Conservation (phyloP, 2,797 vertebrate species). For the Lagodon rhomboides region DNA sequence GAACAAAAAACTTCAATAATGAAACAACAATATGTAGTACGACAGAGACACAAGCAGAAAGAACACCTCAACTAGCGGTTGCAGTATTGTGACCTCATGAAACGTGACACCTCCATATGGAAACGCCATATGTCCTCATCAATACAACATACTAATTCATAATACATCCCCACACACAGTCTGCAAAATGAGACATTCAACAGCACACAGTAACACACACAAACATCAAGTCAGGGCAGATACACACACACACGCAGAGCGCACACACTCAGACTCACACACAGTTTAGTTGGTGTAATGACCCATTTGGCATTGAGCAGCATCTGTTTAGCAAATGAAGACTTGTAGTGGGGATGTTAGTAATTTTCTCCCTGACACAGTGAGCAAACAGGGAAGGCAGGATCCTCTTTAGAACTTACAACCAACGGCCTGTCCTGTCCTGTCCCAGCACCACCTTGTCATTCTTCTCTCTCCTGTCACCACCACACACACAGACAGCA, state of each 20-base stretch:
- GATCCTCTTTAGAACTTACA: constrained; percentile 62
- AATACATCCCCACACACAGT: constrained; percentile 72
- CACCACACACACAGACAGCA: background rate
- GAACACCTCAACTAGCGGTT: constrained; percentile 13
- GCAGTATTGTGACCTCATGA: constrained; percentile 59
- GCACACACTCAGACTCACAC: constrained; percentile 33
- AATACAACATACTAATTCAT: constrained; percentile 80
- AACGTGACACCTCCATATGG: constrained; percentile 76
- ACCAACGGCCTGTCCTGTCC: constrained; percentile 56
- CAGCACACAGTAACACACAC: constrained; percentile 12
- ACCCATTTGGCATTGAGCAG: constrained; percentile 82
- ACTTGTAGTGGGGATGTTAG: constrained; percentile 61
- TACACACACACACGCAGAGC: constrained; percentile 1
- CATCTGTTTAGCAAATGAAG: constrained; percentile 78
- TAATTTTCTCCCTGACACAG: constrained; percentile 71
- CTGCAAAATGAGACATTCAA: constrained; percentile 45
- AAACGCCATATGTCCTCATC: constrained; percentile 82
- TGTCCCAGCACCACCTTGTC: constrained; percentile 14
- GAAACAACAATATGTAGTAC: background rate
- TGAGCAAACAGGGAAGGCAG: constrained; percentile 54
- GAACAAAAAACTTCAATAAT: background rate
- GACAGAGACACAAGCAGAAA: constrained; percentile 8
- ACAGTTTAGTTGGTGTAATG: constrained; percentile 78
- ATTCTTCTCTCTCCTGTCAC: constrained; percentile 21
- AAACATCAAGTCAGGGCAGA: constrained; percentile 24